Conservation (phyloP, 2,888 invertebrate genomes). For the Phortica okadai region DNA sequence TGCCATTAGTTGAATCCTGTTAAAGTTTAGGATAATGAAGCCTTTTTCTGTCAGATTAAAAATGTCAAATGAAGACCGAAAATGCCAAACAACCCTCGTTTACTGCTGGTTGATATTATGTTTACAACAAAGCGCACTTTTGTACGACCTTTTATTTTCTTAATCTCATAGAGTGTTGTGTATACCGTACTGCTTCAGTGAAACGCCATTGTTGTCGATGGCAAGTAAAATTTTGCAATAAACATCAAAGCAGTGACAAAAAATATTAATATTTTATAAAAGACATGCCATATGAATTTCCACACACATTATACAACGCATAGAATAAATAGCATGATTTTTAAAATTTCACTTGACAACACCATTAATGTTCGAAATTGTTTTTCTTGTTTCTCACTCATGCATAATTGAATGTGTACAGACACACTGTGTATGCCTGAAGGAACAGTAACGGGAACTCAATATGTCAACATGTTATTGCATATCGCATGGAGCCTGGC, state of each 20-base stretch:
- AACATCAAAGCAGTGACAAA: not conserved
- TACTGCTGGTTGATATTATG: too few species aligned
- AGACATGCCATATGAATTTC: not conserved
- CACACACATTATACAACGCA: not conserved
- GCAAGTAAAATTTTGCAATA: constrained; percentile 3
- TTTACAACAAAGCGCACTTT: too few species aligned
- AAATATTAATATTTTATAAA: not conserved
- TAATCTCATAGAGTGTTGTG: too few species aligned
- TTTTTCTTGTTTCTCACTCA: not conserved
- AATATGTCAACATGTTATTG: constrained; percentile 26
- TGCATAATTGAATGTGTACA: constrained; percentile 10
- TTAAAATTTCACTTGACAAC: constrained; percentile 11
- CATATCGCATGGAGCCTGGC: constrained; percentile 6
- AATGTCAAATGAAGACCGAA: too few species aligned
- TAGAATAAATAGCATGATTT: not conserved
- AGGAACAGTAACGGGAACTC: not conserved
- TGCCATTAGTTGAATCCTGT: too few species aligned
- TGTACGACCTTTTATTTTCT: too few species aligned
- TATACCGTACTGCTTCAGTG: not conserved
- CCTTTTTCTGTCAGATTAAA: too few species aligned
- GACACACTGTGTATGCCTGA: not conserved
- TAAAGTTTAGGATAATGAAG: too few species aligned
- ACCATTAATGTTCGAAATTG: not conserved
- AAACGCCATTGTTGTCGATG: not conserved
- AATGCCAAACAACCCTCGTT: too few species aligned